Percentiles rank a stretch among this genome's conserved stretches.
Conservation (phyloP, 2,113 vertebrate genomes). For the Epinephelus lanceolatus region DNA sequence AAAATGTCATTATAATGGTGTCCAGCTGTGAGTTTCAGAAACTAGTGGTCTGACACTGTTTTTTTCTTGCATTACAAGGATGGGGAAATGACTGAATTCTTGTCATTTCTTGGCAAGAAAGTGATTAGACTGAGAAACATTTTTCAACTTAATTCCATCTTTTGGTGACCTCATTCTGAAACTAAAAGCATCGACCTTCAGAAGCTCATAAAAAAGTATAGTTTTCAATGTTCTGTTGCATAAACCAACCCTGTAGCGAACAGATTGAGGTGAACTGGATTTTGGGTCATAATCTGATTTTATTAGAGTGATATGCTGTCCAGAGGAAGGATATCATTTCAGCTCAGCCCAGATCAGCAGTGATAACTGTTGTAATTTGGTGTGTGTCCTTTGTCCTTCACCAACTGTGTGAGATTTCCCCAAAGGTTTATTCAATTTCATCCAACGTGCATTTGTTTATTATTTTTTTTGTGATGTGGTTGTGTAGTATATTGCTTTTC, state of each 20-base stretch:
- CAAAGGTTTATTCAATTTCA: slow-evolving; percentile 6
- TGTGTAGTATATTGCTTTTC: background rate
- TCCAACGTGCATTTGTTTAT: background rate
- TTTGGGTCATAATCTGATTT: slow-evolving; percentile 51
- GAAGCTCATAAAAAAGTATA: background rate
- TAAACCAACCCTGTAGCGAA: slow-evolving; percentile 6
- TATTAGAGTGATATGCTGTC: slow-evolving; percentile 41
- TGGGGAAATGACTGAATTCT: background rate
- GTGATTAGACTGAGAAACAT: background rate
- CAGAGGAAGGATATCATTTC: slow-evolving; percentile 44
- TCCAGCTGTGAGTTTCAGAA: background rate
- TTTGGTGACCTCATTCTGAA: background rate
- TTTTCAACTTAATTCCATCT: background rate
- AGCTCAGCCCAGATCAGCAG: slow-evolving; percentile 23
- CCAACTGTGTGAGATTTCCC: slow-evolving; percentile 22
- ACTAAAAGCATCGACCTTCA: background rate
- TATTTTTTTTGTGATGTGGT: background rate
- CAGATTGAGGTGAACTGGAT: slow-evolving; percentile 54
- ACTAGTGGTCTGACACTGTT: background rate
- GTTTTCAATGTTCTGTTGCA: slow-evolving; percentile 16
- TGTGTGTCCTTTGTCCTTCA: slow-evolving; percentile 13
- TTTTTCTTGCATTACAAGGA: background rate
- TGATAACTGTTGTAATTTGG: slow-evolving; percentile 26
- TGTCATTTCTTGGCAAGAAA: background rate
- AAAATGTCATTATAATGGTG: background rate